Base-by-base conservation (phyloP, 2,797 vertebrate genomes). In the Buphagus erythrorhynchus region DNA sequence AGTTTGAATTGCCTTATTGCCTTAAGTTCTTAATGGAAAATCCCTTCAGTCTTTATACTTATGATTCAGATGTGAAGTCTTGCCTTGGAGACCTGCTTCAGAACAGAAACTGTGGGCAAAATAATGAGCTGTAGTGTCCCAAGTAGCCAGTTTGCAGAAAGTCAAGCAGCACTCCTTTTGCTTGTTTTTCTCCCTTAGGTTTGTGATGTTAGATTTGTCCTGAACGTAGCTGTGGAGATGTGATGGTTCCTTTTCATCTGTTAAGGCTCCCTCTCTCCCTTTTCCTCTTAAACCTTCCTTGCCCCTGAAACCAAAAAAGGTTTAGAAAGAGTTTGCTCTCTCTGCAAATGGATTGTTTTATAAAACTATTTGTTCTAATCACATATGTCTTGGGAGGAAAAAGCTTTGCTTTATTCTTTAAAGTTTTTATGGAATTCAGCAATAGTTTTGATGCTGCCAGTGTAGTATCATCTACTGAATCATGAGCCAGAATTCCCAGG, bases 191-290 rank as follows among this genome's bases (percentile, higher is more conserved):
- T 88, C 22, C 35, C 20, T 43, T 52, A 22, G 22, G 5, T 75
- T 81, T 91, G 48, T 59, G n/a, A 20, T 71, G 38, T 63, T 86
- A 31, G 20, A 6, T 79, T 76, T 85, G 36, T 69, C 36, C 48
- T 73, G 24, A 51, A 36, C 0, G 0, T 54, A 48, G 31, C 51
- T 75, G 3, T 35, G 68, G n/a, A 8, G 4, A 4, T 14, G 16
- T 18, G 36, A 42, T 79, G 31, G 26, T 62, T 88, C 72, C 26
- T 86, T n/a, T 63, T 31, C 6, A 9, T 54, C 10, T 68, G 21
- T 52, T 63, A n/a, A 29, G 31, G 16, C 2, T 61, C 3, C 14
- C 6, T 52, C 33, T 45, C 16, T 65, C 4, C 13, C 5, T 46
- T 77, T 26, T 16, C 55, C 17, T 74, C 28, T 81, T 46, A 26